Percentiles rank a stretch among this genome's conserved stretches.
phyloP scores from a whole-genome alignment of 2,113 vertebrate species.

The Alligator sinensis region DNA sequence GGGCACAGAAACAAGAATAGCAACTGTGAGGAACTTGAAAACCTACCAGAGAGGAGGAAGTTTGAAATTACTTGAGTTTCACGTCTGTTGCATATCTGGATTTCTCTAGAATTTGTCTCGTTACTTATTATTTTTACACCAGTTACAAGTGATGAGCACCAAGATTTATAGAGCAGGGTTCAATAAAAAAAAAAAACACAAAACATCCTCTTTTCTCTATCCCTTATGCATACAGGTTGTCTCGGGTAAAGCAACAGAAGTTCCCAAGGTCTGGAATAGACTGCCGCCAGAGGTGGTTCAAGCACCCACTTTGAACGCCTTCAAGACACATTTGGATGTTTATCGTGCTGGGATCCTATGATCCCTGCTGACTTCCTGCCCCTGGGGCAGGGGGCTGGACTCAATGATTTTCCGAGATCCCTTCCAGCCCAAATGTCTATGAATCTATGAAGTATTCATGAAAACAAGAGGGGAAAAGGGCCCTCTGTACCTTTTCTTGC shows the following conservation, averaged over 20 bases:
- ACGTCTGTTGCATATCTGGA: not conserved
- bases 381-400: too few relatives aligned
- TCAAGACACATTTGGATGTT: too few relatives aligned
- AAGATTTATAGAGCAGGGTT: fast-evolving
- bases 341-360: too few relatives aligned
- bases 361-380: too few relatives aligned
- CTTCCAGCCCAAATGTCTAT: too few relatives aligned
- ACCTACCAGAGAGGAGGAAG: not conserved
- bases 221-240: fast-evolving
- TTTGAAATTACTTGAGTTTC: not conserved
- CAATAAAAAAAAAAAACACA: too few relatives aligned
- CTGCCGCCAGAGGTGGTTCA: too few relatives aligned
- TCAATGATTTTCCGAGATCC: too few relatives aligned
- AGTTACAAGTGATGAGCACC: too few relatives aligned
- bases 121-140: not conserved
- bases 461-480: not conserved
- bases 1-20: fast-evolving
- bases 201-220: not conserved
- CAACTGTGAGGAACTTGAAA: not conserved
- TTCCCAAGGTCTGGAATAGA: too few relatives aligned
- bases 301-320: too few relatives aligned
- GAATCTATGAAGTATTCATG: not conserved
- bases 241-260: not conserved
- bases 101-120: not conserved
- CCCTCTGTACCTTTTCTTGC: not conserved